These are phyloP conservation scores for Beroe ovata DNA, from an alignment of 37 sponge, comb jelly and placozoan species.

Conservation along the genomic window DNA sequence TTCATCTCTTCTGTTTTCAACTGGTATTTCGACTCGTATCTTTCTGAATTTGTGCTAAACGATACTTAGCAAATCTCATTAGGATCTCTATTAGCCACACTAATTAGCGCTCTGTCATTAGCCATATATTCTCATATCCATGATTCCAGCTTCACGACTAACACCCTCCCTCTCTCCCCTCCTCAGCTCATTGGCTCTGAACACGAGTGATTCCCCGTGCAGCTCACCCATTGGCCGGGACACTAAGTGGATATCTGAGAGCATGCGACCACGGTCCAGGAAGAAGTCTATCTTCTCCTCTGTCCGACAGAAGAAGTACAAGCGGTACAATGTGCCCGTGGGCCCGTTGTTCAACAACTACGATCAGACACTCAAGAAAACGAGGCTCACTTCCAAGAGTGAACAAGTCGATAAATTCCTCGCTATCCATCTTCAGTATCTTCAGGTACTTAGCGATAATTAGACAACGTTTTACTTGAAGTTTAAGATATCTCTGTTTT, in stretches of 20 bases:
- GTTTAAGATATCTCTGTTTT: too few species aligned
- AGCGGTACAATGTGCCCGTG: slow-evolving; percentile 52
- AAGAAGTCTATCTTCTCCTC: slow-evolving; percentile 67
- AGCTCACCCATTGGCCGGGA: not conserved
- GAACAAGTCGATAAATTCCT: slow-evolving; percentile 45
- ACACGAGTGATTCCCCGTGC: slow-evolving; percentile 11
- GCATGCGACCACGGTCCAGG: slow-evolving; percentile 40
- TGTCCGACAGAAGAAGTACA: slow-evolving; percentile 58
- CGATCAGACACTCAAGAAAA: slow-evolving; percentile 66
- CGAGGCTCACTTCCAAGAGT: slow-evolving; percentile 1
- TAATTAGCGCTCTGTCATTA: too few species aligned
- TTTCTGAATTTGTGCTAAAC: too few species aligned
- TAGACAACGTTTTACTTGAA: too few species aligned
- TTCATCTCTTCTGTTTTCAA: too few species aligned
- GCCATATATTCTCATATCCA: too few species aligned
- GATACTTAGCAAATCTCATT: too few species aligned
- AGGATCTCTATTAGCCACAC: too few species aligned
- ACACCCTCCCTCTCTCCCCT: too few species aligned
- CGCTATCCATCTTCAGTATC: slow-evolving; percentile 41
- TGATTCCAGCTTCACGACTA: too few species aligned
- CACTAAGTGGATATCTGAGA: slow-evolving; percentile 67
- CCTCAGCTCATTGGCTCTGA: slow-evolving; percentile 45
- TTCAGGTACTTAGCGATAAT: slow-evolving; percentile 33
- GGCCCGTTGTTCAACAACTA: slow-evolving; percentile 55
- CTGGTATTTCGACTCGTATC: too few species aligned